phyloP scores from a whole-genome alignment of 2,113 vertebrate species.

The Nothobranchius kuhntae region DNA sequence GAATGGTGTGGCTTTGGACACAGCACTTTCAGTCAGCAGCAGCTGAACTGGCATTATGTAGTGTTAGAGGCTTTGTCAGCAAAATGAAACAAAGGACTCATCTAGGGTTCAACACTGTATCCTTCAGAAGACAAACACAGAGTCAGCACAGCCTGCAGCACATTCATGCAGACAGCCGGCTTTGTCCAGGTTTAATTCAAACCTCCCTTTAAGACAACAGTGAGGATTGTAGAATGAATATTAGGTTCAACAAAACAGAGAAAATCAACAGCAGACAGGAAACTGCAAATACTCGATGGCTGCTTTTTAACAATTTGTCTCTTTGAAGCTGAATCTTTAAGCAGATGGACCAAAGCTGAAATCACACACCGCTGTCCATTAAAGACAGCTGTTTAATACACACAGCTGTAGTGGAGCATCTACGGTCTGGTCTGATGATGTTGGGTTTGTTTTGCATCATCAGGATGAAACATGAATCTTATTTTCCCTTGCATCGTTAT shows the following conservation, averaged over 20 bases:
- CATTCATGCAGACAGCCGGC: background rate
- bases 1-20: constrained; percentile 60
- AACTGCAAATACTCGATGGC: no score
- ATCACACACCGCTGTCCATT: no score
- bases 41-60: constrained; percentile 65
- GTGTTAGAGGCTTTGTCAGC: constrained; percentile 58
- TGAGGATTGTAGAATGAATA: background rate
- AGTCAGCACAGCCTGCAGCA: constrained; percentile 44
- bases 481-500: no score
- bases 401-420: no score
- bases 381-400: no score
- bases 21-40: constrained; percentile 38
- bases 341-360: no score
- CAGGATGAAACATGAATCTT: no score
- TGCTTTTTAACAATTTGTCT: no score
- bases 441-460: no score
- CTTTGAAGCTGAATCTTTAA: no score
- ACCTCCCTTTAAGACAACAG: constrained; percentile 6
- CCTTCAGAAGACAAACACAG: constrained; percentile 50
- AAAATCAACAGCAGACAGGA: background rate
- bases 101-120: constrained; percentile 41
- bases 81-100: constrained; percentile 46
- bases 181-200: constrained; percentile 14
- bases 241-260: background rate
- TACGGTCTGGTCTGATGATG: no score